Percentiles rank a stretch among this genome's conserved stretches.
phyloP scores from a whole-genome alignment of 2,888 invertebrate genomes.

The Chrysolina haemoptera region DNA sequence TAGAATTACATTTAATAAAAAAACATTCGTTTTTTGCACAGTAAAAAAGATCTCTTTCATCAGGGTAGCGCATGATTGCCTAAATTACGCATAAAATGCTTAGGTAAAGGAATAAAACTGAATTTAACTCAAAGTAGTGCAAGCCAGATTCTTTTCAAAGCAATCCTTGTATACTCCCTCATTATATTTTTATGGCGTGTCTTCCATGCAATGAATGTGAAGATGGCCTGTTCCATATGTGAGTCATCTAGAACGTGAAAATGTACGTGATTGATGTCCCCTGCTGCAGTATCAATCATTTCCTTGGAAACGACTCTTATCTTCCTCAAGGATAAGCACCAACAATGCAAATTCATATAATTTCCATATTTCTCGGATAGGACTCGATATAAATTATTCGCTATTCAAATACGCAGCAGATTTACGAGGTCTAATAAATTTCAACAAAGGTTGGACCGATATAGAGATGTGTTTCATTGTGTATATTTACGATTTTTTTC shows the following conservation, averaged over 20 bases:
- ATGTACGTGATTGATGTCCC: constrained; percentile 19
- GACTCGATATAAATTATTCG: constrained; percentile 18
- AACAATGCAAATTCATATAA: constrained; percentile 24
- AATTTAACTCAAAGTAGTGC: too few relatives aligned
- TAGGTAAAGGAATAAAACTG: too few relatives aligned
- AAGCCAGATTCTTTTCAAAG: too few relatives aligned
- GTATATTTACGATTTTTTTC: neutral
- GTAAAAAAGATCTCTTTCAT: too few relatives aligned
- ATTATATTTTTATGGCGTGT: neutral
- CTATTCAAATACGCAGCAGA: constrained; percentile 25
- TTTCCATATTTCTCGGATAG: constrained; percentile 26
- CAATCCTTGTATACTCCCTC: too few relatives aligned
- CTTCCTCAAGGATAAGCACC: constrained; percentile 17
- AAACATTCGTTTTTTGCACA: too few relatives aligned
- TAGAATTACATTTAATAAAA: too few relatives aligned
- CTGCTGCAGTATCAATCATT: constrained; percentile 24
- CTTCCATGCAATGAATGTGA: neutral
- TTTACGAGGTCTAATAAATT: constrained; percentile 34
- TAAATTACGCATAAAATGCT: too few relatives aligned
- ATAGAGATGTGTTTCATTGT: constrained; percentile 6
- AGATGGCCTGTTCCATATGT: neutral
- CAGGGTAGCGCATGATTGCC: too few relatives aligned
- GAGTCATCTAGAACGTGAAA: neutral
- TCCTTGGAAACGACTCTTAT: constrained; percentile 9
- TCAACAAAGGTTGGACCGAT: constrained; percentile 6